These are phyloP conservation scores for Cariama cristata DNA, from an alignment of 2,113 vertebrate species.

Conservation along the genomic window DNA sequence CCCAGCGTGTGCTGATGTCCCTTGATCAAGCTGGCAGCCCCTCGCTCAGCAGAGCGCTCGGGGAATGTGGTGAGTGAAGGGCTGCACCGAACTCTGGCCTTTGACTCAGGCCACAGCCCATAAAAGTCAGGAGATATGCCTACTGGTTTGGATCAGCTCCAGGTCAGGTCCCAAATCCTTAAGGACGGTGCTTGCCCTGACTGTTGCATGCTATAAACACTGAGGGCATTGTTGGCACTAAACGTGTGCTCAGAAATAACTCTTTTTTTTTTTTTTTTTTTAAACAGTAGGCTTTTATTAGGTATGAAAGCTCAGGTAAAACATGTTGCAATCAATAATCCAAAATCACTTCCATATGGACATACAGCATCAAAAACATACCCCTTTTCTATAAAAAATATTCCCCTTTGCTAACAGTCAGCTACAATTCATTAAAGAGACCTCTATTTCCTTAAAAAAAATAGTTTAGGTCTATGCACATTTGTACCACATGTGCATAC, in stretches of 20 bases:
- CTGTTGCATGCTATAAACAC: neutral
- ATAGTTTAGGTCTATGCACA: neutral
- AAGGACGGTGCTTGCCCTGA: neutral
- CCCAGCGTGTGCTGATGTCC: neutral
- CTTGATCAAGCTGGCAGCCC: neutral
- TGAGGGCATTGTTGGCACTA: neutral
- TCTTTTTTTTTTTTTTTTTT: neutral
- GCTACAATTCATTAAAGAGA: neutral
- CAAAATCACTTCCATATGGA: neutral
- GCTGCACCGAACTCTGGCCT: neutral
- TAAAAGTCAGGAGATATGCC: neutral
- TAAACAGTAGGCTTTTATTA: constrained; percentile 7
- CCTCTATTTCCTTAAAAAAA: neutral
- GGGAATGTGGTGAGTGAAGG: neutral
- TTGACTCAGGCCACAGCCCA: neutral
- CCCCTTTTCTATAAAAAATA: neutral
- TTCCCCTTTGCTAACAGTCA: neutral
- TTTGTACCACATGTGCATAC: neutral
- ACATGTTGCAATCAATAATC: neutral
- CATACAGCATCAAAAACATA: neutral
- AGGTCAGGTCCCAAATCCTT: neutral
- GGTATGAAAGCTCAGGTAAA: neutral
- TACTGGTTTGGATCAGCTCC: neutral
- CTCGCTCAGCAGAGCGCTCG: neutral
- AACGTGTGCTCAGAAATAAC: neutral